Evolutionary conservation across 35 echinoderm and acorn worm species (phyloP).

Genomic region (Holothuria glaberrima): DNA sequence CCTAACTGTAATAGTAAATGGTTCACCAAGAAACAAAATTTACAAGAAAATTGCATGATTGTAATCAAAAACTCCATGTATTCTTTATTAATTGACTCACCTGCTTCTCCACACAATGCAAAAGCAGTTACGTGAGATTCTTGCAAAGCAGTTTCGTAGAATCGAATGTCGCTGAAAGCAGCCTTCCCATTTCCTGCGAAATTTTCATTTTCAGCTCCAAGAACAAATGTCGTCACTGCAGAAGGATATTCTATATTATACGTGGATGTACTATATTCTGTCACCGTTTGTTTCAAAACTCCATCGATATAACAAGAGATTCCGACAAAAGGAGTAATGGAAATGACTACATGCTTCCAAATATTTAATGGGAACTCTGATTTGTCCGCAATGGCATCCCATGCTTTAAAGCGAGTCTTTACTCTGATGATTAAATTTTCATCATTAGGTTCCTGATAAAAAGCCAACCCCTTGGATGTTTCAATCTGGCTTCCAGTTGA

Average conservation of each 20-base stretch:
- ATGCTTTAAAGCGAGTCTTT: constrained; percentile 7
- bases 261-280: not conserved
- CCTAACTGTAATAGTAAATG: too few species aligned
- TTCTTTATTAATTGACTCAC: not conserved
- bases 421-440: constrained; percentile 9
- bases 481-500: constrained; percentile 32
- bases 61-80: too few species aligned
- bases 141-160: not conserved
- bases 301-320: constrained; percentile 14
- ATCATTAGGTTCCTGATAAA: not conserved
- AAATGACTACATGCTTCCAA: not conserved
- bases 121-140: constrained; percentile 31
- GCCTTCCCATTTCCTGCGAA: not conserved
- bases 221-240: not conserved
- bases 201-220: not conserved
- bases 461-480: not conserved
- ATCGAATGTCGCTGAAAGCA: constrained; percentile 12
- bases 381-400: not conserved
- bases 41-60: too few species aligned
- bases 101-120: constrained; percentile 16
- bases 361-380: not conserved
- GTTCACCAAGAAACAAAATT: too few species aligned
- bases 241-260: not conserved
- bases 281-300: not conserved
- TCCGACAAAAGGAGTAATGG: not conserved